These are phyloP conservation scores for Trididemnum clinides DNA, from an alignment of 23 tunicate genomes.

Conservation along the genomic window DNA sequence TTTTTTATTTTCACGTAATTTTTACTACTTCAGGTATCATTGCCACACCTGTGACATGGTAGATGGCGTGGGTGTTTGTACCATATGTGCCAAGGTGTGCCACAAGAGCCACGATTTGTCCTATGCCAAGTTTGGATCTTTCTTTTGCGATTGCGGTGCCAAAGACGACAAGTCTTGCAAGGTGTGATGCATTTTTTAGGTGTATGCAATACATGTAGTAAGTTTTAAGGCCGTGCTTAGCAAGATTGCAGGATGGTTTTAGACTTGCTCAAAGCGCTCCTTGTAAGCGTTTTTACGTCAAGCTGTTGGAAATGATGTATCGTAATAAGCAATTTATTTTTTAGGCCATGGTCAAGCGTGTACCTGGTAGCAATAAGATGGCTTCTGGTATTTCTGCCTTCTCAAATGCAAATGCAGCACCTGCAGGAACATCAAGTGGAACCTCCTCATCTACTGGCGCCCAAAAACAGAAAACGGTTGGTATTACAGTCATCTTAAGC, in stretches of 20 bases:
- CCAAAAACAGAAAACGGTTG: too few relatives aligned
- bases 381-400: slow-evolving; percentile 82
- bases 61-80: slow-evolving; percentile 96
- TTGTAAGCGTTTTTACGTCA: too few relatives aligned
- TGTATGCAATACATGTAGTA: too few relatives aligned
- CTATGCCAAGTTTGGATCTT: slow-evolving; percentile 92
- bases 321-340: too few relatives aligned
- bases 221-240: too few relatives aligned
- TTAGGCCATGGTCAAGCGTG: slow-evolving; percentile 75
- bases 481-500: too few relatives aligned
- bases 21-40: slow-evolving; percentile 64
- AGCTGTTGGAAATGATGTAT: too few relatives aligned
- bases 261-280: too few relatives aligned
- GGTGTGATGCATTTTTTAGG: slow-evolving; percentile 40
- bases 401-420: slow-evolving; percentile 44
- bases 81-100: slow-evolving; percentile 93
- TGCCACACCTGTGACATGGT: slow-evolving; percentile 97
- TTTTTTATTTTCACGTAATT: too few relatives aligned
- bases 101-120: slow-evolving; percentile 86
- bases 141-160: slow-evolving; percentile 99
- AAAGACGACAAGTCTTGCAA: slow-evolving; percentile 88
- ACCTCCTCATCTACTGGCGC: slow-evolving; percentile 27
- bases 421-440: slow-evolving; percentile 15
- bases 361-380: slow-evolving; percentile 69
- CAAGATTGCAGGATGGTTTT: too few relatives aligned